Base-by-base conservation (phyloP, 2,888 invertebrate genomes). In the Drosophila prolongata region DNA sequence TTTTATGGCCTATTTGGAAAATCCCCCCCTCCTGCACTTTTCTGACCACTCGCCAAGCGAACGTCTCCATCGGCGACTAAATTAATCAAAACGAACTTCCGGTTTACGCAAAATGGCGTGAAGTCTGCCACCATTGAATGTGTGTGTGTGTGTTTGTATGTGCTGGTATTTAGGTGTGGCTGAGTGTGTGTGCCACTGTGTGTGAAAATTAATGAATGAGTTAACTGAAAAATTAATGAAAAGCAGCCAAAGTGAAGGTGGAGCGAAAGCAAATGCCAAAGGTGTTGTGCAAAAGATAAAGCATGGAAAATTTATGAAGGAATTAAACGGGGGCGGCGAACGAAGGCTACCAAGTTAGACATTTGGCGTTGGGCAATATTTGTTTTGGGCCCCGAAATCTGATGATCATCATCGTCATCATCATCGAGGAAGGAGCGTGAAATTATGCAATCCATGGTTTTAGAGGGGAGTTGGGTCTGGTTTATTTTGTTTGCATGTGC, bases 81-180 rank as follows among this genome's bases (percentile, higher is more conserved):
- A 89, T 90, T 90, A 89, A 89, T 89, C 90, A 90, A 89, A 90
- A 88, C 75, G 66, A 78, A 87, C 90, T 89, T 89, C 89, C 89
- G 89, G 85, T 81, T 85, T 90, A 83, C 89, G 88, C 87, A 87
- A 88, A 83, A 81, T 81, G 81, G 79, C 82, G 84, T 86, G 84
- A 85, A 88, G 81, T 79, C 79, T 75, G 80, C 75, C 83, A 78
- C 78, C 76, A 74, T 54, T 50, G 37, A 46, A 30, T 47, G 47
- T 55, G 38, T 13, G 47, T 34, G 44, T 19, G 19, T 19, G 3
- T 19, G 19, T 19, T 19, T 19, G 19, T 19, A 19, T 19, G 19
- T 70, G 52, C 61, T 58, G 49, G 56, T 43, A 47, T 57, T 57
- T 68, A 71, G 54, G 34, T 72, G 60, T 55, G 62, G 19, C 16